phyloP scores from a whole-genome alignment of 2,797 vertebrate species.

The Sebastes miniatus region DNA sequence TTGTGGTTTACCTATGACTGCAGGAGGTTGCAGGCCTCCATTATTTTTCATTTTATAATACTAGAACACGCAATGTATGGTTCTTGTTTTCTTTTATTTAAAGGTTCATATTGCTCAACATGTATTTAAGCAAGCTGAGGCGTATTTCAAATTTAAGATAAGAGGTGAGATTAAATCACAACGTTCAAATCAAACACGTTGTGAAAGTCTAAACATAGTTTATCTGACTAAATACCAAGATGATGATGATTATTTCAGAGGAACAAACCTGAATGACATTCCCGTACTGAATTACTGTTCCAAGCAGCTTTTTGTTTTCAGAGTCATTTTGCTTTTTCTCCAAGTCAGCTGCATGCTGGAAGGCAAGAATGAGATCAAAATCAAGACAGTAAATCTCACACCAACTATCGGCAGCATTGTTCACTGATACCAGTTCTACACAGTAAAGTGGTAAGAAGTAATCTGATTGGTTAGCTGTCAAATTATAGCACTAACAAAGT shows the following conservation, averaged over 20 bases:
- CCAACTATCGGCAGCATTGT: not conserved
- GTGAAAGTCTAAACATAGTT: not conserved
- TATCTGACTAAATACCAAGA: not conserved
- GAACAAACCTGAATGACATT: conserved; percentile 93
- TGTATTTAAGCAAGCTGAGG: not conserved
- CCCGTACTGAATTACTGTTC: conserved; percentile 95
- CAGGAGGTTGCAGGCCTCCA: not conserved
- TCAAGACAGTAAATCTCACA: not conserved
- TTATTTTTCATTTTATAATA: not conserved
- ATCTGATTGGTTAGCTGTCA: not conserved
- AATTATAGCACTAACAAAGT: not conserved
- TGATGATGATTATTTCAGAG: not conserved
- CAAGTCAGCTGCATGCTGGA: conserved; percentile 94
- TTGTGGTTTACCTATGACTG: not conserved
- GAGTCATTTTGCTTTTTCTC: conserved; percentile 99
- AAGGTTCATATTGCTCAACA: not conserved
- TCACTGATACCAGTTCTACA: not conserved
- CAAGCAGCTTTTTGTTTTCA: conserved; percentile 95
- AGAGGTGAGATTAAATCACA: not conserved
- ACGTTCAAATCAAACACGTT: not conserved
- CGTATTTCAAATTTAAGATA: not conserved
- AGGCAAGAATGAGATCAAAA: conserved; percentile 2
- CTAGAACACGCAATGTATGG: not conserved
- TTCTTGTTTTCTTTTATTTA: not conserved
- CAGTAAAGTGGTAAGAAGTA: not conserved